Base-by-base conservation (phyloP, 2,113 vertebrate genomes). In the Colossoma macropomum region DNA sequence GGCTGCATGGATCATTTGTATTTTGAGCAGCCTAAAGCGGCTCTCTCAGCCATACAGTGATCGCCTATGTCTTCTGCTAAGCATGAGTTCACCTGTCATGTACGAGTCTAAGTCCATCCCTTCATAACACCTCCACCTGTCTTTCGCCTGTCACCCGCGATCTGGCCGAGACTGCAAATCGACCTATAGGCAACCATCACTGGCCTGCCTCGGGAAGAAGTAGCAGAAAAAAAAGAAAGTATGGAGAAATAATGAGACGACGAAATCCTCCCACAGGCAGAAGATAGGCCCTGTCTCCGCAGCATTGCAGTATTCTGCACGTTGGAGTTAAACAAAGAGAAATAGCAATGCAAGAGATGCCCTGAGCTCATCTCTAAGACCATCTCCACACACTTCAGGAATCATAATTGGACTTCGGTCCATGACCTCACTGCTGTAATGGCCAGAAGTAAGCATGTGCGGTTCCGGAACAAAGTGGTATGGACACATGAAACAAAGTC, bases 61-160 rank as follows among this genome's bases (percentile, higher is more conserved):
- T 84, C 77, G 73, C 21, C 60, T 56, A 71, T 80, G 66, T 77
- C 77, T n/a, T 23, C 45, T 50, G 81, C 32, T 77, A 83, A 86
- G 85, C 85, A 80, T 86, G 85, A 84, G 81, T 75, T 86, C 81
- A 86, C 85, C 81, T 77, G 77, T 83, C 81, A 86, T 83, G 81
- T 80, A 71, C 13, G 28, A 79, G 80, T 82, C 70, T 34, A 27
- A 76, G 77, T 54, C 85, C 72, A 71, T 80, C 68, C 79, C 50
- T 41, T 70, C 32, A 76, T 21, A 56, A 76, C 80, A 83, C 60
- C 73, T 83, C 73, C 77, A 80, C 32, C 77, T 56, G 72, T 80
- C 72, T 80, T 25, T 52, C 41, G 52, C 71, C 76, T 30, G 63
- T 78, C 63, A 69, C 32, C 16, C 69, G 71, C 23, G 60, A 77